Percentiles rank a stretch among this genome's conserved stretches.
Evolutionary conservation across 2,888 invertebrate species (phyloP).

Genomic region (Drosophila macrospina): DNA sequence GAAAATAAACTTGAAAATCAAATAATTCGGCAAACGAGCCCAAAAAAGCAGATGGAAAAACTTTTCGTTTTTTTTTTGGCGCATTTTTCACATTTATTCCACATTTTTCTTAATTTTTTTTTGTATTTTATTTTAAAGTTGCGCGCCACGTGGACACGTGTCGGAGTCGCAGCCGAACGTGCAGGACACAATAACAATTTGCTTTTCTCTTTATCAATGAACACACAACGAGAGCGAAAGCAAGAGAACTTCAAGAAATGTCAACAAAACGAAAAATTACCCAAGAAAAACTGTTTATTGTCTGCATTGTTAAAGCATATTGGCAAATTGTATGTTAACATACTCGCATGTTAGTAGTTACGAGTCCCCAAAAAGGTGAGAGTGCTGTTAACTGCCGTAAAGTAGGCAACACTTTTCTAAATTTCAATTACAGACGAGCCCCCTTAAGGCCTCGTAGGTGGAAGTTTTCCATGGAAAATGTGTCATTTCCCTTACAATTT

Average conservation of each 20-base stretch:
- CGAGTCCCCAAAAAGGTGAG: constrained; percentile 1
- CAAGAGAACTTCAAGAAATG: constrained; percentile 28
- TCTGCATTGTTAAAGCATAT: constrained; percentile 6
- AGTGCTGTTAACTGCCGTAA: constrained; percentile 12
- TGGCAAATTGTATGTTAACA: constrained; percentile 32
- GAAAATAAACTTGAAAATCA: constrained; percentile 35
- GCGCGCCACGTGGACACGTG: constrained; percentile 48
- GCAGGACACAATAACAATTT: constrained; percentile 47
- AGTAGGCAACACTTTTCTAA: constrained; percentile 16
- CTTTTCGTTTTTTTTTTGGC: constrained; percentile 16
- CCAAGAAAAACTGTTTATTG: constrained; percentile 17
- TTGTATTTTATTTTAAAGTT: constrained; percentile 17
- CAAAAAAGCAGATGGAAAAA: constrained; percentile 31
- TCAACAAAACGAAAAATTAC: constrained; percentile 44
- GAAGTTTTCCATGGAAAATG: neutral
- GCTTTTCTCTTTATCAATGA: constrained; percentile 43
- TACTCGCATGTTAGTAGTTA: constrained; percentile 3
- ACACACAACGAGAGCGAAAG: constrained; percentile 3
- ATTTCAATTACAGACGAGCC: constrained; percentile 15
- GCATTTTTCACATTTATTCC: neutral
- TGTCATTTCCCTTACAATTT: neutral
- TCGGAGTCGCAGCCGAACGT: constrained; percentile 26
- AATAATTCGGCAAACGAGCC: constrained; percentile 40
- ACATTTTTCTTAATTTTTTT: neutral
- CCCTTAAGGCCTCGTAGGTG: neutral